Base-by-base conservation (phyloP, 2,888 invertebrate species). In the Leucoma salicis region DNA sequence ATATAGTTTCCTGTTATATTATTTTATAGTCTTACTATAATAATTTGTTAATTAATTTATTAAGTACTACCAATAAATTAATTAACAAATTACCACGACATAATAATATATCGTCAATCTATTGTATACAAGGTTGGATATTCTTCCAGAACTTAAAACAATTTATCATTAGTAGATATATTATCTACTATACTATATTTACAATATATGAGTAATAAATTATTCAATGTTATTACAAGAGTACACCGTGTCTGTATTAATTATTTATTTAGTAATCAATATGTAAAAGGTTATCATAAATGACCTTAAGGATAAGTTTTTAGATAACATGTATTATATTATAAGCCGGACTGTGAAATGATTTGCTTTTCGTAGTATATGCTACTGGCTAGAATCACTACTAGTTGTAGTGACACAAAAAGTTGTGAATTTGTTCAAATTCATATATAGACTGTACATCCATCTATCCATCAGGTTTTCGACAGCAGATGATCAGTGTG, bases 201-300 rank as follows among this genome's bases (percentile, higher is more conserved):
- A 13, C 29, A 31, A 39, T 13, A 10, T 11, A 39, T 39, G 16
- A 31, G 12, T n/a, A 13, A 27, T 42, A 16, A 35, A 42, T 35
- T 36, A 13, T 24, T 42, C 14, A 42, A 14, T 32, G 24, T 25
- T 24, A 14, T 33, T 24, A 34, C 49, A 65, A 29, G 52, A 51
- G 57, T 46, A 53, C 63, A 50, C 41, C 47, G 43, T 45, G 48
- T 42, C 31, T 56, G 21, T 54, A 38, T 46, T 41, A 60, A 56
- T 59, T 56, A 59, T 56, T 53, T 65, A 68, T 70, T 60, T 58
- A 63, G 64, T 64, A 72, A 69, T 69, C 63, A 66, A 61, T 63
- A 69, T 53, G 42, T 35, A 25, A 10, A 13, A 36, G 71, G 70
- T 38, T 74, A 74, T 74, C 75, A 35, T 14, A 31, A 15, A 33